Evolutionary conservation across 1,140 invertebrate species (phyloP), one percentile per base, ranked within the genome.

Genomic region (Zaprionus inermis): DNA sequence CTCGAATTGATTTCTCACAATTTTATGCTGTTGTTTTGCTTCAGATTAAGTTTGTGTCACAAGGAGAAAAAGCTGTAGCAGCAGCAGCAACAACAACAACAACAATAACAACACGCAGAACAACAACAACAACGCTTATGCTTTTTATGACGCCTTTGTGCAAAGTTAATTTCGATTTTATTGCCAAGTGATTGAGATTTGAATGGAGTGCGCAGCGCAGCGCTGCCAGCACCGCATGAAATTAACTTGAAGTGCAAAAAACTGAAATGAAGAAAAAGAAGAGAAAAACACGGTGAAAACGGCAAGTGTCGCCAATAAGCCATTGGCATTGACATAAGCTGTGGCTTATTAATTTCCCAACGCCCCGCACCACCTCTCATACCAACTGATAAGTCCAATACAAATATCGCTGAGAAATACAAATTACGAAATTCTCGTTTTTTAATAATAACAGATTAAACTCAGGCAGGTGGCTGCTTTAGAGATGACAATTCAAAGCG

Each of bases 81-180:
- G 34, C 2, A 18, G 20, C 20, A 65, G 51, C 24, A 72, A 49
- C 59, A 51, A 61, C 61, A 65, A n/a, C 20, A 41, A 32, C 3
- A 20, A 54, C 59, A 51, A 61, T 57, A 69, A n/a, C 20, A 28
- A 24, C 3, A 20, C 30, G 7, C 30, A 32, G 30, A 44, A 44
- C 2, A 44, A 46, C 36, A 75, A 60, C 32, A 72, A 54, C 59
- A 54, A 56, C 68, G 63, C 57, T 79, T 76, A 77, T 80, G 64
- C 63, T 80, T 88, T 86, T 76, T 79, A 79, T 79, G 58, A 89
- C 78, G 83, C 72, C 84, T 88, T 88, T 89, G 83, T 88, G 77
- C 69, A 78, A 83, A 88, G 83, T 88, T 88, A 88, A 88, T 88
- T 88, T 89, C 84, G 78, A 88, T 88, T 88, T 88, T 88, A 88